Conservation (phyloP, 2,797 vertebrate genomes). For the Podargus strigoides region DNA sequence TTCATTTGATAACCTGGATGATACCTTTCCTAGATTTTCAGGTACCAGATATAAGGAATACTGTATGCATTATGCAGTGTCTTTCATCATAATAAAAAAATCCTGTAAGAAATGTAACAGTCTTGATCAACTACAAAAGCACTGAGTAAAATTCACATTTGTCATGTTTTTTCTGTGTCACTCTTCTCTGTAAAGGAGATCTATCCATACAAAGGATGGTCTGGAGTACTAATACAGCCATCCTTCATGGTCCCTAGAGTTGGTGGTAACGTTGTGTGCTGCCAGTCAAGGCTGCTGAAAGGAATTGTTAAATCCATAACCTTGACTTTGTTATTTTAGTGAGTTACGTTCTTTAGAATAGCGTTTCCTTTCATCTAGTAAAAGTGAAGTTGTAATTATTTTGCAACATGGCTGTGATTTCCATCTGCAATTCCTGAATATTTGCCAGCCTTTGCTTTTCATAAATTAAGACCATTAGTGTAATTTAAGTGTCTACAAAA, state of each 20-base stretch:
- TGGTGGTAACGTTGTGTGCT: neutral
- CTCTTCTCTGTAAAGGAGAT: neutral
- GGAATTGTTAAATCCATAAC: constrained; percentile 11
- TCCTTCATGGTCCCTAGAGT: neutral
- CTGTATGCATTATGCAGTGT: neutral
- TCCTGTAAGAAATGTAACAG: neutral
- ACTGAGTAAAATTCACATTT: neutral
- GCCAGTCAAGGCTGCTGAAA: neutral
- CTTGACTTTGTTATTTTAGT: neutral
- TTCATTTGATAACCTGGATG: neutral
- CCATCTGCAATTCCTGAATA: neutral
- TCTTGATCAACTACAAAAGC: neutral
- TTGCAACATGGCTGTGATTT: constrained; percentile 3
- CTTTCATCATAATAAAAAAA: neutral
- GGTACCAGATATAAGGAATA: neutral
- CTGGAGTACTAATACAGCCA: neutral
- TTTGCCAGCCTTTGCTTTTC: neutral
- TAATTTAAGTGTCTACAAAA: constrained; percentile 6
- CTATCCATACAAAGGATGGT: neutral
- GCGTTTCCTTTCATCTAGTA: neutral
- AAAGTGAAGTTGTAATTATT: neutral
- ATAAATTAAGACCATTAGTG: neutral
- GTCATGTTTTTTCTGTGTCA: neutral
- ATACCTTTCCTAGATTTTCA: neutral
- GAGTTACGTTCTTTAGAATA: neutral